Percentiles rank a stretch among this genome's conserved stretches.
phyloP scores from a whole-genome alignment of 2,113 vertebrate species.

The Camelus dromedarius region DNA sequence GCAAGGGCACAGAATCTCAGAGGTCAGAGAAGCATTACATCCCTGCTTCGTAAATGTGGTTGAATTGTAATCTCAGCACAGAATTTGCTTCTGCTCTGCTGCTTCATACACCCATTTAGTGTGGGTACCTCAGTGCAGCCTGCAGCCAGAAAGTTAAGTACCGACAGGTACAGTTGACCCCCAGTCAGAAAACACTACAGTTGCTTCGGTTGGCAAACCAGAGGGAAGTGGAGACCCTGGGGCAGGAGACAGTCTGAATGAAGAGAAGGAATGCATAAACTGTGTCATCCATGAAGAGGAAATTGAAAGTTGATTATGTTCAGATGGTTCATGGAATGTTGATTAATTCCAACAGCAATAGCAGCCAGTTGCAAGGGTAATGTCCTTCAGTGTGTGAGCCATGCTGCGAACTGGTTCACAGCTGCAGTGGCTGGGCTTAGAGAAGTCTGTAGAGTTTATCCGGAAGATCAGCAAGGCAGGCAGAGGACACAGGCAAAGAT shows the following conservation, averaged over 20 bases:
- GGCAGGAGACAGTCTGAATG: background rate
- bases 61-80: background rate
- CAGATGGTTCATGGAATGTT: conserved; percentile 56
- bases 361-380: background rate
- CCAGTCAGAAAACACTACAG: background rate
- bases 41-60: background rate
- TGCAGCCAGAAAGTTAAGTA: background rate
- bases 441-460: background rate
- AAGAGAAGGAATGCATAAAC: background rate
- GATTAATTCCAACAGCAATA: background rate
- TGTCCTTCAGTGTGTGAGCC: background rate
- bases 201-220: background rate
- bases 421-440: background rate
- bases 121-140: accelerated
- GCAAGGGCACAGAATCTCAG: background rate
- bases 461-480: background rate
- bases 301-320: conserved; percentile 56
- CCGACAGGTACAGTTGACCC: background rate
- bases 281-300: conserved; percentile 36
- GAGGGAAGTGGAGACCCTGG: background rate
- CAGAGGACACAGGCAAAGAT: background rate
- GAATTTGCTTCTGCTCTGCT: background rate
- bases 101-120: background rate
- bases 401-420: background rate
- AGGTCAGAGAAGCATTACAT: background rate